Conservation (phyloP, 2,113 vertebrate genomes). For the Burhinus bistriatus region DNA sequence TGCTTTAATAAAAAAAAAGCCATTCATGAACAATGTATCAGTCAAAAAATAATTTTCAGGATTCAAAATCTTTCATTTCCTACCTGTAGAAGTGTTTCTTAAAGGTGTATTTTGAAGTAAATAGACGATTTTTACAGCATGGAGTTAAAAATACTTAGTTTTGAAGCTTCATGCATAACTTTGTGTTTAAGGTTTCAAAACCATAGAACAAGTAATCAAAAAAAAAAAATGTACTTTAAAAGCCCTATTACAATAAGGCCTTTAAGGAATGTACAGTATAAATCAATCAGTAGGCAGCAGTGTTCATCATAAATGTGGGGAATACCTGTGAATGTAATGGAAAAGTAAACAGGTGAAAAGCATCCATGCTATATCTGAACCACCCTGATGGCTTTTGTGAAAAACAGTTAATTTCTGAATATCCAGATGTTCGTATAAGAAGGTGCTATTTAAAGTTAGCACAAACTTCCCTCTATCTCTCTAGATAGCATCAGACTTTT, state of each 20-base stretch:
- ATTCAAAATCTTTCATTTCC: not conserved
- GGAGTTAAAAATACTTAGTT: not conserved
- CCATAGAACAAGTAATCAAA: not conserved
- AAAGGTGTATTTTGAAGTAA: not conserved
- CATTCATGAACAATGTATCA: not conserved
- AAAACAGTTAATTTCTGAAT: not conserved
- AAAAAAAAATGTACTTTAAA: not conserved
- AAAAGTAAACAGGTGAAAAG: not conserved
- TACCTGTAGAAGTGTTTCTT: not conserved
- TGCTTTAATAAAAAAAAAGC: not conserved
- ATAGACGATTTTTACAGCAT: not conserved
- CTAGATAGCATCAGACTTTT: constrained; percentile 3
- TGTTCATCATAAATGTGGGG: not conserved
- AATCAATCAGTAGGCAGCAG: not conserved
- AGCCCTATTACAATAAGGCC: not conserved
- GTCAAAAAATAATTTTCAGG: not conserved
- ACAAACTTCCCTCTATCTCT: not conserved
- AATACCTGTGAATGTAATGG: not conserved
- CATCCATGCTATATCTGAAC: not conserved
- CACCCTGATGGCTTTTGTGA: not conserved
- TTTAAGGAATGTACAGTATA: not conserved
- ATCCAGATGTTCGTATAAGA: constrained; percentile 59
- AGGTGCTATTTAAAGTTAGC: constrained; percentile 48
- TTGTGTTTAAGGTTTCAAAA: not conserved
- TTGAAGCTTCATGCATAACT: not conserved